Base-by-base conservation (phyloP, 2,888 invertebrate genomes). In the Automeris io region DNA sequence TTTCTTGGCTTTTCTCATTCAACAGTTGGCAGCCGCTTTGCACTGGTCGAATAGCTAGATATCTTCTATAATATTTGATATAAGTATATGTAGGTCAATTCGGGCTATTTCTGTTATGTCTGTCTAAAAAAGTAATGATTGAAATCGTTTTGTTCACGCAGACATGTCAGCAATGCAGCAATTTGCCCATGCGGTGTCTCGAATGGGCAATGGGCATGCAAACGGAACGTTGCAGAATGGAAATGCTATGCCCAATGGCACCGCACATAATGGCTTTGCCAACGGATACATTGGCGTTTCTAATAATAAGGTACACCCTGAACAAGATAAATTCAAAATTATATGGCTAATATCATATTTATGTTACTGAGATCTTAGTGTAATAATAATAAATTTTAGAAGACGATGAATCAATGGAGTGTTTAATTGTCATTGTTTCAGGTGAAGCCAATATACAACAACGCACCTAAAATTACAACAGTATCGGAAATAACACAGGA, bases 401-500 rank as follows among this genome's bases (percentile, higher is more conserved):
- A n/a, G n/a, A n/a, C n/a, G n/a, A n/a, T n/a, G n/a, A n/a, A n/a
- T n/a, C n/a, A n/a, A n/a, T 32, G 4, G 7, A 23, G 11, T 18
- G n/a, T 13, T n/a, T 7, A 13, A 9, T 21, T 33, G 5, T 26
- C 19, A 26, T 8, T 25, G 11, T 35, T 35, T 54, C 61, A 86
- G 86, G 69, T 86, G 23, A 83, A 76, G 37, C 83, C 86, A 18
- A 43, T 74, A 3, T 18, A 67, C 11, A 72, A 58, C 47, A 75
- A 60, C 54, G 52, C 59, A 11, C 34, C 70, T 0, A 73, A 69
- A 40, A 66, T 86, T 26, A 71, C 81, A 1, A 79, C 82, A 0
- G 71, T 86, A 6, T 83, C 86, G 0, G 77, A 81, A 40, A 63
- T 82, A 65, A 77, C 82, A 0, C 82, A 81, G 37, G 82, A 86